Conservation (phyloP, 2,888 invertebrate species). For the Coelinius sp. region DNA sequence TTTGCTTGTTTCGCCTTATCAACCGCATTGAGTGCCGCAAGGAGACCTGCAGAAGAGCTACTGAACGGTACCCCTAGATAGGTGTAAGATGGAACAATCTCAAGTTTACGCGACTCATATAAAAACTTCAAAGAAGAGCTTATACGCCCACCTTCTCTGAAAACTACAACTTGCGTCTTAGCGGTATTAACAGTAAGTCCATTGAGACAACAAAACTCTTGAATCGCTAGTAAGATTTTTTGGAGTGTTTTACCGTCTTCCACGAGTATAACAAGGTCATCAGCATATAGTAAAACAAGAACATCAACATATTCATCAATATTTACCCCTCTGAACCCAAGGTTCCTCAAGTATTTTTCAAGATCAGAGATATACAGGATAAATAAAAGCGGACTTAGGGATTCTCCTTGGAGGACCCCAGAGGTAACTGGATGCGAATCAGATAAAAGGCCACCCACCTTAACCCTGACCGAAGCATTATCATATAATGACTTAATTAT, state of each 20-base stretch:
- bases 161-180: not conserved
- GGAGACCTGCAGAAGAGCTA: not conserved
- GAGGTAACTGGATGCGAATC: not conserved
- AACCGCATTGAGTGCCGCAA: not conserved
- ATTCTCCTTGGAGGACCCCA: too few relatives aligned
- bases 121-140: not conserved
- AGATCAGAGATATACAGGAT: not conserved
- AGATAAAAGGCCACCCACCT: not conserved
- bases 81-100: not conserved
- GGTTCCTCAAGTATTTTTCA: not conserved
- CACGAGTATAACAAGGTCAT: not conserved
- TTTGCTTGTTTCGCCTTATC: not conserved
- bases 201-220: not conserved
- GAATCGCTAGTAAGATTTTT: not conserved
- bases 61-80: not conserved
- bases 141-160: not conserved
- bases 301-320: not conserved
- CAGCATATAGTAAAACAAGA: not conserved
- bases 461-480: not conserved
- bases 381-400: not conserved
- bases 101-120: not conserved
- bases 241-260: not conserved
- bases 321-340: not conserved
- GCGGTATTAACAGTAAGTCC: not conserved
- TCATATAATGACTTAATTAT: not conserved